phyloP scores from a whole-genome alignment of 2,888 invertebrate genomes.

The Chorisops tibialis region DNA sequence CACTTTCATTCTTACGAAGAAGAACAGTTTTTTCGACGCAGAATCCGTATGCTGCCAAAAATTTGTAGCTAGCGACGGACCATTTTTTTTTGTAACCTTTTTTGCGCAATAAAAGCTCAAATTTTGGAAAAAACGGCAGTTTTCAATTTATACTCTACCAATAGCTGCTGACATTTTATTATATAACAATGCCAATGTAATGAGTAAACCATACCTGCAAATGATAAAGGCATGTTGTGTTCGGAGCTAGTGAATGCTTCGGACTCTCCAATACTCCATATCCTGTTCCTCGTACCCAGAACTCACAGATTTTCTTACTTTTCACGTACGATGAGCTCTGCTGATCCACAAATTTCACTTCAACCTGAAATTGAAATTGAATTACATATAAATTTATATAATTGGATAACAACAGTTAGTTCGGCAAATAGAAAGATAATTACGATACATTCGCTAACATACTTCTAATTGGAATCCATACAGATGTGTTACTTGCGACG shows the following conservation, averaged over 20 bases:
- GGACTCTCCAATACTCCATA: constrained; percentile 80
- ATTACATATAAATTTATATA: neutral
- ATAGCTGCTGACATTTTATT: too few species aligned
- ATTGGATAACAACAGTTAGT: neutral
- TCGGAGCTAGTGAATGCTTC: constrained; percentile 79
- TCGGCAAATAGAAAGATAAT: too few species aligned
- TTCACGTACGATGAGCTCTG: constrained; percentile 81
- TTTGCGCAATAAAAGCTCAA: too few species aligned
- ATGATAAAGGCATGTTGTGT: constrained; percentile 86
- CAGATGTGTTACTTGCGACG: constrained; percentile 70
- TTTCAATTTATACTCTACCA: too few species aligned
- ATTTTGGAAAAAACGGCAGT: too few species aligned
- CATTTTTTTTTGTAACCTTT: too few species aligned
- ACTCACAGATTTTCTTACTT: constrained; percentile 80
- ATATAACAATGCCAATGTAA: too few species aligned
- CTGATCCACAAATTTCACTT: constrained; percentile 81
- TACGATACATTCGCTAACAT: constrained; percentile 41
- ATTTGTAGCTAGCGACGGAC: too few species aligned
- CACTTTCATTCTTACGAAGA: too few species aligned
- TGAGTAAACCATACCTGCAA: too few species aligned
- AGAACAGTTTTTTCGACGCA: too few species aligned
- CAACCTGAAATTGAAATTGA: constrained; percentile 45
- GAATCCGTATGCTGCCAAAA: too few species aligned
- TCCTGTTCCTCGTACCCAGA: constrained; percentile 77
- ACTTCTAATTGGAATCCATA: constrained; percentile 90